phyloP scores from a whole-genome alignment of 2,888 invertebrate species.

The Tuberolachnus salignus region DNA sequence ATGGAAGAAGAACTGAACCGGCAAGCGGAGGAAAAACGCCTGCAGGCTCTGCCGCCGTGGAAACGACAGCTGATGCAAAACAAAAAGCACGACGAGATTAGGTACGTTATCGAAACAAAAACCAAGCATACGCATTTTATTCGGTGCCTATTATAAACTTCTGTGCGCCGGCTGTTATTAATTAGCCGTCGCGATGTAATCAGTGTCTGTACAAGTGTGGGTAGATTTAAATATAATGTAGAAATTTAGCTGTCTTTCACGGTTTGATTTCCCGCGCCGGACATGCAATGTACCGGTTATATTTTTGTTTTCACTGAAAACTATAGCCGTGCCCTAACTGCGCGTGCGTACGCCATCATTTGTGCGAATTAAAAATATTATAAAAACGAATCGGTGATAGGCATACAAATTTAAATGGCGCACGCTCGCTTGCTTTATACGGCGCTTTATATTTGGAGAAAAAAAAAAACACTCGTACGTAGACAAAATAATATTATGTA shows the following conservation, averaged over 20 bases:
- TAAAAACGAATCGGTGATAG: constrained; percentile 9
- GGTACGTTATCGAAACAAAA: constrained; percentile 67
- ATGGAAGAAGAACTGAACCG: constrained; percentile 83
- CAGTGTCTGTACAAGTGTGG: background rate
- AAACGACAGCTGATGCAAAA: constrained; percentile 86
- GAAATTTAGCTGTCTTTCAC: constrained; percentile 25
- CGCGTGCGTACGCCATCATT: background rate
- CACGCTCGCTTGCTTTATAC: background rate
- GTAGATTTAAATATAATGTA: background rate
- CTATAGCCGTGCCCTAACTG: background rate
- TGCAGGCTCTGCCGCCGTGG: constrained; percentile 91
- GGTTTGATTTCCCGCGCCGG: constrained; percentile 29
- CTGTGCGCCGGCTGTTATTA: too few relatives aligned
- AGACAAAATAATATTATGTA: too few relatives aligned
- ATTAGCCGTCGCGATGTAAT: constrained; percentile 1
- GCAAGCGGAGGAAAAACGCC: constrained; percentile 82
- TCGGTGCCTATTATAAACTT: too few relatives aligned
- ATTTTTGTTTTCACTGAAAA: constrained; percentile 19
- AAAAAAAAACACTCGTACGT: too few relatives aligned
- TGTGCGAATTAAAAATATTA: constrained; percentile 7
- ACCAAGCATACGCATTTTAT: too few relatives aligned
- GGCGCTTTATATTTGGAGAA: too few relatives aligned
- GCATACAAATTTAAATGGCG: background rate
- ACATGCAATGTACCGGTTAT: background rate
- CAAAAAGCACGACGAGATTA: constrained; percentile 80